A percentile compares a stretch with the other conserved stretches of the same genome.
Conservation (phyloP, 2,888 invertebrate genomes). For the Andrena haemorrhoa region DNA sequence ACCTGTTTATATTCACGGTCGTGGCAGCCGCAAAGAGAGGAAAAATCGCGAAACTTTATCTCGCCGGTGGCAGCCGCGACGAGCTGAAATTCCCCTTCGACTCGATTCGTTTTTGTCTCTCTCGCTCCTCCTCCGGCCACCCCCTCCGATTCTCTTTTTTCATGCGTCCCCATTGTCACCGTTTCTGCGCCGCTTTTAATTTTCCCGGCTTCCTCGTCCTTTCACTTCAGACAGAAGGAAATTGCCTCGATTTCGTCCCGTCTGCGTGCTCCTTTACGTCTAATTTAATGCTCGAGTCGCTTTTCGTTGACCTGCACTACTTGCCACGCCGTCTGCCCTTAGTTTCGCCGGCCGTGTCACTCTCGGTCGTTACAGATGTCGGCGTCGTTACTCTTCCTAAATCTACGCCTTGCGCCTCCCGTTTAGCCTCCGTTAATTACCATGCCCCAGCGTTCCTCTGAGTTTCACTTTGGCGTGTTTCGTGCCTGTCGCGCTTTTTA, state of each 20-base stretch:
- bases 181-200: constrained; percentile 2
- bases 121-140: no score
- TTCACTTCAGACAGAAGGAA: neutral
- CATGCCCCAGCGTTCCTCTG: neutral
- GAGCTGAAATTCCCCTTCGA: constrained; percentile 42
- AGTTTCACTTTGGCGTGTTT: neutral
- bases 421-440: constrained; percentile 22
- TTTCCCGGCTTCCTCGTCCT: neutral
- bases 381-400: neutral
- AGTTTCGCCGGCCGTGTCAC: neutral
- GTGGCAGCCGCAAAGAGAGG: constrained; percentile 49
- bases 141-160: neutral
- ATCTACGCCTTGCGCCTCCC: constrained; percentile 5
- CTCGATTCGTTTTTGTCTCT: neutral
- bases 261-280: neutral
- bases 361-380: neutral
- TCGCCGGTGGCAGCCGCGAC: constrained; percentile 57
- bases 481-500: neutral
- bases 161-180: neutral
- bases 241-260: neutral
- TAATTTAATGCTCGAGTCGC: constrained; percentile 2
- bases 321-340: neutral
- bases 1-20: constrained; percentile 75
- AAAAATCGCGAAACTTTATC: constrained; percentile 78
- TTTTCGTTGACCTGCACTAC: neutral